phyloP scores from a whole-genome alignment of 2,888 invertebrate species.

The Thereva unica region DNA sequence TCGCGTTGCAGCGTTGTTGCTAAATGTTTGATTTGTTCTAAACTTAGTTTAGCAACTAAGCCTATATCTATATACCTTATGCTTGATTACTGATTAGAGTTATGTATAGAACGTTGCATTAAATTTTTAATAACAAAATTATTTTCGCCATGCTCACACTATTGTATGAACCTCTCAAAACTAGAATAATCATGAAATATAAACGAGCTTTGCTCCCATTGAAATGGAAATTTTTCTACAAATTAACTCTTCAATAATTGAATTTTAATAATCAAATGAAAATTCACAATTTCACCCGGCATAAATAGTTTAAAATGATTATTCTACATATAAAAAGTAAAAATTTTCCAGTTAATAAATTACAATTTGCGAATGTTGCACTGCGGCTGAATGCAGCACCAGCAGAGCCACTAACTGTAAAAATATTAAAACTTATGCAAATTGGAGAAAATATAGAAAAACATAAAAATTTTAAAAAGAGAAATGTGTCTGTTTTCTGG shows the following conservation, averaged over 20 bases:
- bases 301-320: constrained; percentile 31
- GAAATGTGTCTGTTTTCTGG: constrained; percentile 4
- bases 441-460: constrained; percentile 1
- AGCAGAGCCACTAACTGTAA: neutral
- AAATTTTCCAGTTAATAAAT: constrained; percentile 18
- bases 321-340: constrained; percentile 8
- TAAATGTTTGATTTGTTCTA: too few relatives aligned
- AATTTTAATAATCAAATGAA: constrained; percentile 28
- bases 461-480: constrained; percentile 7
- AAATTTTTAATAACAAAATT: too few relatives aligned
- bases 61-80: too few relatives aligned
- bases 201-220: too few relatives aligned
- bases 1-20: too few relatives aligned
- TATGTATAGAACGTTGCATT: too few relatives aligned
- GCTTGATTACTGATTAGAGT: too few relatives aligned
- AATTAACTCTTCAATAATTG: neutral
- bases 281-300: constrained; percentile 15
- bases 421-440: constrained; percentile 3
- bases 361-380: constrained; percentile 15
- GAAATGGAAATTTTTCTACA: neutral
- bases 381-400: constrained; percentile 2
- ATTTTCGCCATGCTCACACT: too few relatives aligned
- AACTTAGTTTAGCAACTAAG: too few relatives aligned
- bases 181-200: too few relatives aligned
- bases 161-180: too few relatives aligned